Base-by-base conservation (phyloP, 2,797 vertebrate species). In the Microctenopoma stevenorrisi region DNA sequence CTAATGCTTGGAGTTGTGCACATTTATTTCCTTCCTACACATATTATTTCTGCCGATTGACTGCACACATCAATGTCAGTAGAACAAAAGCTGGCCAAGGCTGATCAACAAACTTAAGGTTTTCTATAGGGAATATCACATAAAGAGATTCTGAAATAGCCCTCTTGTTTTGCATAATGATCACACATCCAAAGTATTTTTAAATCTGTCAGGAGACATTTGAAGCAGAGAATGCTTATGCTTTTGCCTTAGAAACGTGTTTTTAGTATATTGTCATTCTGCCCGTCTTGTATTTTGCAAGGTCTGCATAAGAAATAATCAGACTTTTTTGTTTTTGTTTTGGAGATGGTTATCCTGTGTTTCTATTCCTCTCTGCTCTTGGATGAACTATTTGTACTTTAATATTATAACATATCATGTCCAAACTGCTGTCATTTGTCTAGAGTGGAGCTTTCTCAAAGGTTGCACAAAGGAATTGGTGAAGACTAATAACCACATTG, bases 341-440 rank as follows among this genome's bases (percentile, higher is more conserved):
- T 25, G 6, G 11, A 1, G 12, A 69, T 76, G 71, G 74, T 81
- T 80, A 61, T 66, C 72, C 76, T 40, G 51, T 43, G 14, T 68
- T 64, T 61, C 51, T 60, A 57, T 70, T 73, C 76, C 64, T 33
- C 15, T 35, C n/a, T 66, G 28, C 64, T 66, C 72, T 74, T 48
- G 15, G 43, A n/a, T 59, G 46, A 72, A 82, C 35, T 65, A 59
- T 71, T 73, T 76, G 72, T 73, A 76, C 79, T 79, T 86, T 75
- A 78, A 69, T 70, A 72, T 79, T 64, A 52, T 56, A 79, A 86
- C 78, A 79, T 83, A 80, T 79, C 47, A 22, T 55, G 68, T 77
- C 71, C 75, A 91, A 92, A 91, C 63, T 58, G 75, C 84, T 86
- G 85, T 86, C 92, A 82, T 86, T 91, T 61, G 71, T 74, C 80